phyloP scores from a whole-genome alignment of 2,113 vertebrate genomes.

The Chloebia gouldiae region DNA sequence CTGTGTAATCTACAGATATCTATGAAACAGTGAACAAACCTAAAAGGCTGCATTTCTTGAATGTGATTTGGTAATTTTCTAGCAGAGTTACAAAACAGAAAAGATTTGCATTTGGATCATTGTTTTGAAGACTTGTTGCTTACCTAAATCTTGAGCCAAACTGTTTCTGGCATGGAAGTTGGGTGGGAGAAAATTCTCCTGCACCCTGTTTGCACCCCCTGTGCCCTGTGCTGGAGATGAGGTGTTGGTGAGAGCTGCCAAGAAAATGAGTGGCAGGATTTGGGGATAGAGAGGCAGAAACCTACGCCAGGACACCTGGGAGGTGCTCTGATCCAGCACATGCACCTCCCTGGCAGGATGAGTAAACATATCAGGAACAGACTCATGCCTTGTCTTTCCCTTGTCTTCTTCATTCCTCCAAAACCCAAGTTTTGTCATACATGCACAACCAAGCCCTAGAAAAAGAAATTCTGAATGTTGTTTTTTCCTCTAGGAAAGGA shows the following conservation, averaged over 20 bases:
- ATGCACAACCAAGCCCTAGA: neutral
- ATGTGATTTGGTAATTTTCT: neutral
- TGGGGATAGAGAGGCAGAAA: neutral
- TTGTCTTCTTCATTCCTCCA: neutral
- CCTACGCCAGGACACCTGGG: conserved; percentile 2
- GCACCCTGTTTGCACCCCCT: neutral
- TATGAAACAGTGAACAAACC: neutral
- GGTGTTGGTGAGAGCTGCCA: neutral
- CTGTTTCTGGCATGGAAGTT: neutral
- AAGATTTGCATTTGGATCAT: neutral
- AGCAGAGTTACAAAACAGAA: neutral
- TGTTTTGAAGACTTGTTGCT: neutral
- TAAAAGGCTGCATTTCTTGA: neutral
- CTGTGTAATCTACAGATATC: neutral
- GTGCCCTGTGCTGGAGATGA: neutral
- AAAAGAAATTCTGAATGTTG: neutral
- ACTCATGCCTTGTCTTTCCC: neutral
- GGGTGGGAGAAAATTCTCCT: neutral
- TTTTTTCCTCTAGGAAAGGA: neutral
- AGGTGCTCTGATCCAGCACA: neutral
- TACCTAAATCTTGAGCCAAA: neutral
- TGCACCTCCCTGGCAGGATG: neutral
- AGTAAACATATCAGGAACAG: neutral
- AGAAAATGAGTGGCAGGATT: neutral
- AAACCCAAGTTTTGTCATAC: neutral